Base-by-base conservation (phyloP, 2,797 vertebrate genomes). In the Pitangus sulphuratus region DNA sequence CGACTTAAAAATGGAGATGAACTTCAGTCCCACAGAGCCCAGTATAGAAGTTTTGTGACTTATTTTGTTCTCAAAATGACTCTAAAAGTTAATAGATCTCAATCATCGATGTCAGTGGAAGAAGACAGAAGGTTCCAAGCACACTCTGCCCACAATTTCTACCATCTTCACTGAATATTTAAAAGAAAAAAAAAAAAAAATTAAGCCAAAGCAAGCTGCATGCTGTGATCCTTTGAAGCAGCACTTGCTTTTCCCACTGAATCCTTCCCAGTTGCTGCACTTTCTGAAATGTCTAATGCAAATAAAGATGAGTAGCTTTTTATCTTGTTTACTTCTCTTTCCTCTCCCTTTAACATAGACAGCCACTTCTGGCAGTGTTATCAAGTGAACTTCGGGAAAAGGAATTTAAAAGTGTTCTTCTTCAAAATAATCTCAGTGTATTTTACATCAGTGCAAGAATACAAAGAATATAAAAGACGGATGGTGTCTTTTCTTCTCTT, bases 351-450 rank as follows among this genome's bases (percentile, higher is more conserved):
- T 75, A 93, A 26, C 77, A 40, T 40, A 93, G 92, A 56, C 71
- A 83, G 61, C 18, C 80, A 84, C 65, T 93, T 90, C 88, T 92
- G 83, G 84, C 88, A 94, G 48, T 2, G 2, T 53, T 93, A 88
- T 81, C 85, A 69, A 91, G 48, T 60, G 44, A 91, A 88, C 77
- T 92, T 86, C 15, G 8, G 77, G 69, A 86, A 78, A 88, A 75
- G 48, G 70, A 86, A 84, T 92, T 91, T 84, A 57, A 92, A 94
- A 90, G 88, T 57, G 76, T 14, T 91, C 42, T 87, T 77, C 88
- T 86, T 88, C 83, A 90, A 91, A 94, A 86, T 93, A 85, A 95
- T 87, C 87, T 85, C 44, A 8, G 33, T 31, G 79, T 90, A 93
- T 94, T 96, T 96, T 90, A 85, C 72, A 90, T 74, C 68, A 56